Evolutionary conservation across 1,140 invertebrate species (phyloP).

Genomic region (Aphis gossypii): DNA sequence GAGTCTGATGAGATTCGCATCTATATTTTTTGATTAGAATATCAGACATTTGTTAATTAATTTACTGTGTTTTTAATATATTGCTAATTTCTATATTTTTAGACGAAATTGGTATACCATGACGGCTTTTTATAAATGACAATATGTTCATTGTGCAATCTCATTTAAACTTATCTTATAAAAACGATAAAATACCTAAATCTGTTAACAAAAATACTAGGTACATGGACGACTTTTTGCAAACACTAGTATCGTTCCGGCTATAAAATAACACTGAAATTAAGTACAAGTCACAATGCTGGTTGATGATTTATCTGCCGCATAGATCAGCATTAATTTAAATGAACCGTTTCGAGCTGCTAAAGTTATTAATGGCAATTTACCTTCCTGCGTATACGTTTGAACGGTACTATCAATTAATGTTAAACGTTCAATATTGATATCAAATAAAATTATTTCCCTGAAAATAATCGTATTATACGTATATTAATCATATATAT

Average conservation of each 20-base stretch:
- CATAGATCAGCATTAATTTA: constrained; percentile 6
- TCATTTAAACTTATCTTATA: neutral
- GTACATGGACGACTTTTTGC: neutral
- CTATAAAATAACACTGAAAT: neutral
- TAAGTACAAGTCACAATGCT: neutral
- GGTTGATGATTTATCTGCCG: neutral
- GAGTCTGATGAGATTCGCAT: too few species aligned
- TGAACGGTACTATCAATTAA: neutral
- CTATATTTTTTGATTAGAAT: too few species aligned
- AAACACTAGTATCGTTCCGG: neutral
- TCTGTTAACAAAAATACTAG: neutral
- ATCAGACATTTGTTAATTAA: too few species aligned
- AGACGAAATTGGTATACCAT: too few species aligned
- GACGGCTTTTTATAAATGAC: too few species aligned
- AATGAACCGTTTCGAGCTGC: neutral
- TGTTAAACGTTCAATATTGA: constrained; percentile 2
- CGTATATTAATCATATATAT: neutral
- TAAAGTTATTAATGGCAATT: neutral
- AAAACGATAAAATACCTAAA: neutral
- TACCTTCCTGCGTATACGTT: neutral
- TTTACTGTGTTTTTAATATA: too few species aligned
- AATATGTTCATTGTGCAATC: neutral
- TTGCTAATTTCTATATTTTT: too few species aligned
- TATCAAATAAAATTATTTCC: neutral
- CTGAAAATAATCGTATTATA: neutral